These are phyloP conservation scores for Chaetura pelagica DNA, from an alignment of 2,113 vertebrate genomes.

Conservation along the genomic window DNA sequence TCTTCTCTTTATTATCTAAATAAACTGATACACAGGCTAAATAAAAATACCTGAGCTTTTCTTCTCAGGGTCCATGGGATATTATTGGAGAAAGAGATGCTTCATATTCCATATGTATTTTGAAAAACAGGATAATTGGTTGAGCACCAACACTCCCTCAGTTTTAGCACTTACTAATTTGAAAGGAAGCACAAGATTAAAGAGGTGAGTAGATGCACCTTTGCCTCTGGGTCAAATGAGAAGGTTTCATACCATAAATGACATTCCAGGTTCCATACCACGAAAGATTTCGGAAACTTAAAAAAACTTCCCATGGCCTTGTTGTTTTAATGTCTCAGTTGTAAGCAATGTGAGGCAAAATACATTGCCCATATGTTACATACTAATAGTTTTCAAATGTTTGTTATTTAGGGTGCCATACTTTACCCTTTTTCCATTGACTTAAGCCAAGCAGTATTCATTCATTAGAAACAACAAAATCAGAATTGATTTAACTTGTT, in stretches of 20 bases:
- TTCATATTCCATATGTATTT: background rate
- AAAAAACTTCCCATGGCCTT: background rate
- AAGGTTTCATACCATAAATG: background rate
- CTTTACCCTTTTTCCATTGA: background rate
- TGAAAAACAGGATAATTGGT: background rate
- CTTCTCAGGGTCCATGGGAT: background rate
- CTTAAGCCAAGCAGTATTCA: background rate
- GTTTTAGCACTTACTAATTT: background rate
- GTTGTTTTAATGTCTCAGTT: background rate
- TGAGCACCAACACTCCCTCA: background rate
- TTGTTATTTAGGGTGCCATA: background rate
- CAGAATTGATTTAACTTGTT: background rate
- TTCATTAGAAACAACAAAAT: background rate
- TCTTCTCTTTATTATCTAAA: background rate
- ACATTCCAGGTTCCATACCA: background rate
- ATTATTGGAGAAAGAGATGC: background rate
- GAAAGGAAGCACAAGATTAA: background rate
- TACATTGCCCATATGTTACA: background rate
- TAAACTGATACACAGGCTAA: background rate
- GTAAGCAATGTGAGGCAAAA: background rate
- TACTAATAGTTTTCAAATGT: background rate
- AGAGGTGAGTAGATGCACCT: background rate
- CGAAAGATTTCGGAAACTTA: background rate
- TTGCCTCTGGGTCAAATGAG: background rate
- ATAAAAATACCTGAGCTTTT: background rate